Evolutionary conservation across 2,888 invertebrate species (phyloP).

Genomic region (Ischnus inquisitorius): DNA sequence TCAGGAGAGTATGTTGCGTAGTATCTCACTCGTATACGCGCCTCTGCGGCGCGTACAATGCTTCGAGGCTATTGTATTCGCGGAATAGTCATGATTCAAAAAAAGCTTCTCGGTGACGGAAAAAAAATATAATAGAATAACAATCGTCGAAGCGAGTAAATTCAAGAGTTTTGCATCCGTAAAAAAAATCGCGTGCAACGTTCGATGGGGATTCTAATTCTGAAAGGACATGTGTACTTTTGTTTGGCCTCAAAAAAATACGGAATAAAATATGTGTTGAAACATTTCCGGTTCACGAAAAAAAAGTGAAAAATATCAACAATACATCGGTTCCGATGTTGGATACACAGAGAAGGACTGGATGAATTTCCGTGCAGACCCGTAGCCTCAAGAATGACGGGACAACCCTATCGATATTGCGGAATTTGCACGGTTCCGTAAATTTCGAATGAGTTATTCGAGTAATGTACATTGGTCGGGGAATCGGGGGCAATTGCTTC

Average conservation of each 20-base stretch:
- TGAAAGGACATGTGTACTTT: no score
- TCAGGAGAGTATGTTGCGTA: slow-evolving; percentile 27
- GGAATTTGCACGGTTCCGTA: slow-evolving; percentile 25
- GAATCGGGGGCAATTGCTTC: neutral
- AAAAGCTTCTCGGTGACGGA: neutral
- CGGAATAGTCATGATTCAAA: slow-evolving; percentile 22
- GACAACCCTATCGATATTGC: neutral
- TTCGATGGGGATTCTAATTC: no score
- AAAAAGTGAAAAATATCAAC: no score
- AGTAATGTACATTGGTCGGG: neutral
- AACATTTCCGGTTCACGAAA: no score
- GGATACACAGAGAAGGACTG: neutral
- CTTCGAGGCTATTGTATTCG: slow-evolving; percentile 29
- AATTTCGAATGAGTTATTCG: slow-evolving; percentile 35
- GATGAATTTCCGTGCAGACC: neutral
- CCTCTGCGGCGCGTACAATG: slow-evolving; percentile 2
- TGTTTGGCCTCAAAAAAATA: no score
- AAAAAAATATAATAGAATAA: slow-evolving; percentile 15
- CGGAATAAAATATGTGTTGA: no score
- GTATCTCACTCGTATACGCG: neutral
- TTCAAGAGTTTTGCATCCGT: neutral
- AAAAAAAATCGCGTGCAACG: no score
- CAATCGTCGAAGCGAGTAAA: neutral
- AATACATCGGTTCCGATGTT: no score
- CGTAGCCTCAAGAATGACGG: slow-evolving; percentile 17